Conservation (phyloP, 2,113 vertebrate genomes). For the Heterochromis multidens region DNA sequence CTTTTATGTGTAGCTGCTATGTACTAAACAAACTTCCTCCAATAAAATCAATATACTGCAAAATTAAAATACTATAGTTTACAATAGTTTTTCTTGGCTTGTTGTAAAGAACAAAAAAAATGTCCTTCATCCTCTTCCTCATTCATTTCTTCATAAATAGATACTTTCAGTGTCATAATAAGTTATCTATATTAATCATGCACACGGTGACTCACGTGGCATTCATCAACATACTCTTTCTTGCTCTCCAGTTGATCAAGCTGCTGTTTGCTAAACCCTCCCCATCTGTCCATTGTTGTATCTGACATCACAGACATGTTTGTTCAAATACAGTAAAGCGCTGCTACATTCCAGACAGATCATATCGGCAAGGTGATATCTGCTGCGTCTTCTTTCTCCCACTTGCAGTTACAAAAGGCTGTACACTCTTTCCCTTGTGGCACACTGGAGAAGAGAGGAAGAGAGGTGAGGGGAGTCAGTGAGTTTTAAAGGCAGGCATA, state of each 20-base stretch:
- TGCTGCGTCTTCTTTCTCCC: constrained; percentile 1
- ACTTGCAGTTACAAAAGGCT: not conserved
- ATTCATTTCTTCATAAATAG: not conserved
- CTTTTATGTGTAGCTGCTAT: not conserved
- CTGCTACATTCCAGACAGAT: constrained; percentile 74
- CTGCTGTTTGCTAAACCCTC: constrained; percentile 17
- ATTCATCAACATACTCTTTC: constrained; percentile 22
- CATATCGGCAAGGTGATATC: constrained; percentile 63
- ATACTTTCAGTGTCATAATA: not conserved
- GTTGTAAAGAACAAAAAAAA: not conserved
- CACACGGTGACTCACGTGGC: constrained; percentile 1
- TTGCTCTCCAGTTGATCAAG: constrained; percentile 22
- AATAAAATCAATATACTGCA: not conserved
- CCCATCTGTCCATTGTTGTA: constrained; percentile 27
- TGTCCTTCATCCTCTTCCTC: not conserved
- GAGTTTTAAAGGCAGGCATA: constrained; percentile 23
- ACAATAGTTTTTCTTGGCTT: not conserved
- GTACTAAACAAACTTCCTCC: not conserved
- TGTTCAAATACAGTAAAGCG: constrained; percentile 66
- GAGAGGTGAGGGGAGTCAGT: not conserved
- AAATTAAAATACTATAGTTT: not conserved
- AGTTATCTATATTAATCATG: constrained; percentile 12
- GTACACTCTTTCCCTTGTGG: not conserved
- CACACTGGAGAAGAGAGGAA: not conserved
- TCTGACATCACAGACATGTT: constrained; percentile 69